phyloP scores from a whole-genome alignment of 30 jellyfish, hydroid and myxozoan genomes.

The Aurelia aurita region DNA sequence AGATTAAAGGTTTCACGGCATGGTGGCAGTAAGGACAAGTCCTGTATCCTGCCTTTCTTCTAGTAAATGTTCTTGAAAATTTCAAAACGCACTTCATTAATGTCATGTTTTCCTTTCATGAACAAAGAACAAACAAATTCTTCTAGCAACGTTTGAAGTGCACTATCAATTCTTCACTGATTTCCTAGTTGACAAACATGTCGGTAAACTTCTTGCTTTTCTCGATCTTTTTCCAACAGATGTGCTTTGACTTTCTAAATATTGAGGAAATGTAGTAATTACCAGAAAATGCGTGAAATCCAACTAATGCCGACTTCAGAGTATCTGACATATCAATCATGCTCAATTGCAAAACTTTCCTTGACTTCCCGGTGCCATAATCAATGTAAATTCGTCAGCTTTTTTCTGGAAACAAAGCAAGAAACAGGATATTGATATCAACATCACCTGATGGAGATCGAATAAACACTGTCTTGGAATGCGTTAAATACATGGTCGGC shows the following conservation, averaged over 20 bases:
- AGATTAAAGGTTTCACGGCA: constrained; percentile 38
- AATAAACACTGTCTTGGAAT: constrained; percentile 39
- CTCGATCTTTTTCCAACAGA: constrained; percentile 34
- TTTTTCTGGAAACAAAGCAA: constrained; percentile 37
- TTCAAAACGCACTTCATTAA: constrained; percentile 21
- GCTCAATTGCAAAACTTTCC: constrained; percentile 25
- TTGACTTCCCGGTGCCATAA: constrained; percentile 43
- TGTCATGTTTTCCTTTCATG: not conserved
- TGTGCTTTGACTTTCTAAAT: constrained; percentile 30
- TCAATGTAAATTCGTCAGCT: constrained; percentile 21
- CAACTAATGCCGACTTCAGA: constrained; percentile 34
- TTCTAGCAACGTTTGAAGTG: too few species aligned
- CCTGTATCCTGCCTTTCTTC: too few species aligned
- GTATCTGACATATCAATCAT: constrained; percentile 12
- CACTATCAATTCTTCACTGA: too few species aligned
- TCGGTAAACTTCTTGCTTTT: not conserved
- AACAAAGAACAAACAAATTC: too few species aligned
- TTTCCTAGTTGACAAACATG: too few species aligned
- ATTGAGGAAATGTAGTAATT: constrained; percentile 20
- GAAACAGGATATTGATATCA: constrained; percentile 47
- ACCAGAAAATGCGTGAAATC: constrained; percentile 22
- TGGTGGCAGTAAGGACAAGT: constrained; percentile 24
- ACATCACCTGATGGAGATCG: constrained; percentile 63
- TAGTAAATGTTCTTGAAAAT: constrained; percentile 13
- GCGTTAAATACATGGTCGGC: constrained; percentile 30